Evolutionary conservation across 1,140 invertebrate species (phyloP), one percentile per base, ranked within the genome.

Genomic region (Temnothorax longispinosus): DNA sequence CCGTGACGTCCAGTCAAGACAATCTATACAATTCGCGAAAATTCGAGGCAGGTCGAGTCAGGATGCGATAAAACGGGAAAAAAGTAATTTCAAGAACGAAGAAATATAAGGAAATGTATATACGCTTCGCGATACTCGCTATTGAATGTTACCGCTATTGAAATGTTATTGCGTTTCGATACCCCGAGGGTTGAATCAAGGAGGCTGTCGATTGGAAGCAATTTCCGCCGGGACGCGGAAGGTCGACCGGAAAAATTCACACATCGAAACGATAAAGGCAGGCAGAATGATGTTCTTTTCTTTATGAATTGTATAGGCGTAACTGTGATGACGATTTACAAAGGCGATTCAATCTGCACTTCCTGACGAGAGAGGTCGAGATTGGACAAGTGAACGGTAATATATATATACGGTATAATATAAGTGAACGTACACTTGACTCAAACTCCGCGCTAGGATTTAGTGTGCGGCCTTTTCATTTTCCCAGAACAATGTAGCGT

Each of bases 211-310:
- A 82, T 74, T 52, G 67, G 54, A 72, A 60, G 21, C 65, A 81
- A 80, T 72, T 81, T 82, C 60, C 77, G 64, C 21, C 64, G 35
- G 58, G 65, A 18, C 2, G 21, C 52, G 38, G 62, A 67, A 71
- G 35, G 50, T 47, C 60, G 60, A 56, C 35, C 50, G 78, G 64
- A 81, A 81, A 71, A 81, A 58, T 81, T 71, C 65, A 32, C 78
- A 27, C 50, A n/a, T 64, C 56, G 21, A n/a, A 18, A 21, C 21
- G 50, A 81, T 71, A 56, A 69, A 56, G 27, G 21, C 41, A 32
- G 13, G n/a, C 3, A 8, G 41, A 3, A 35, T 13, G n/a, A 27
- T n/a, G 7, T 81, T n/a, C 47, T 5, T 41, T 47, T 54, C 35
- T 7, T 54, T 21, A 15, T n/a, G 8, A 13, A 15, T 18, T 41